Percentiles rank a stretch among this genome's conserved stretches.
Conservation (phyloP, 2,888 invertebrate genomes). For the Lithophane ornitopus region DNA sequence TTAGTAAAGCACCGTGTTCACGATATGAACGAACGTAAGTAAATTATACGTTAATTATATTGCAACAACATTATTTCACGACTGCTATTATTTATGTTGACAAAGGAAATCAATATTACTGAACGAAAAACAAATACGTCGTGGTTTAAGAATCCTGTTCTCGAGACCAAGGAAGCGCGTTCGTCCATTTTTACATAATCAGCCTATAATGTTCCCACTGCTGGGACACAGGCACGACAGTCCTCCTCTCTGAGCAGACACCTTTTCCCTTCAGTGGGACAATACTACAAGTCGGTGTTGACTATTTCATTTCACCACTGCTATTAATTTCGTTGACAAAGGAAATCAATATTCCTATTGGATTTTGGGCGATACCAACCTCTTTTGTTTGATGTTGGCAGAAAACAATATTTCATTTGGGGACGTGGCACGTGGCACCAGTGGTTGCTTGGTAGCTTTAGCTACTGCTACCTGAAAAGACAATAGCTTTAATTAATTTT, state of each 20-base stretch:
- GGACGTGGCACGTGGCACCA: conserved; percentile 8
- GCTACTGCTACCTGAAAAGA: conserved; percentile 11
- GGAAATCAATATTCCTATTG: conserved; percentile 60
- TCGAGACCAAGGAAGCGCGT: background rate
- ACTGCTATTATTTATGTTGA: conserved; percentile 71
- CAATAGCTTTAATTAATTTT: conserved; percentile 15
- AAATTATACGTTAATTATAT: conserved; percentile 87
- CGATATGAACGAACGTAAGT: conserved; percentile 80
- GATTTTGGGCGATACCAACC: conserved; percentile 27
- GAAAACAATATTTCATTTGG: conserved; percentile 46
- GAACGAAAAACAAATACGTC: too few species aligned
- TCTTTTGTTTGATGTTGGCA: conserved; percentile 40
- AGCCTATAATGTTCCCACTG: too few species aligned
- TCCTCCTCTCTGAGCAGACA: background rate
- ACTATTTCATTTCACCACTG: conserved; percentile 79
- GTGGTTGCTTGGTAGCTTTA: background rate
- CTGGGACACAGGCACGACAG: too few species aligned
- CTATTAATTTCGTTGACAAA: conserved; percentile 72
- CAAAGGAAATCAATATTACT: conserved; percentile 73
- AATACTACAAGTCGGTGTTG: background rate
- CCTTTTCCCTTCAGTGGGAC: background rate
- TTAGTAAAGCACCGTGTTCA: conserved; percentile 85
- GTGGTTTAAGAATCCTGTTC: too few species aligned
- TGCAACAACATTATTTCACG: conserved; percentile 80
- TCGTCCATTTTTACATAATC: background rate